Evolutionary conservation across 2,797 vertebrate species (phyloP), one percentile per base, ranked within the genome.

Genomic region (Nyctalus aviator): DNA sequence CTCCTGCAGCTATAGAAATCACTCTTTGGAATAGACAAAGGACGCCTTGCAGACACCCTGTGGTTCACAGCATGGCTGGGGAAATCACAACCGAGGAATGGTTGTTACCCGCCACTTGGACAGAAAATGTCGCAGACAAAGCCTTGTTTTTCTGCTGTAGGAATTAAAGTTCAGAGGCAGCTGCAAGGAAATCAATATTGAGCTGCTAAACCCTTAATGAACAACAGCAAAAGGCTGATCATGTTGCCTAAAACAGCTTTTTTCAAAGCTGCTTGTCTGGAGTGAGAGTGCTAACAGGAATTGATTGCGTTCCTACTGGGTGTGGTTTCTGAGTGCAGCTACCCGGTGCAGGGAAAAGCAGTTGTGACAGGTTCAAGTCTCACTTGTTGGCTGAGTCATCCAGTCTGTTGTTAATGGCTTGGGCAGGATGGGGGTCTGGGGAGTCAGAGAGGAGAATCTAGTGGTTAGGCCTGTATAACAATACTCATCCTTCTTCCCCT

Each of bases 131-230:
- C 95, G 46, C 97, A 97, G 97, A 96, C 93, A 97, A 93, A 98
- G 96, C 96, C 96, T 97, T 97, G 97, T 97, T 98, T 98, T 98
- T 97, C 97, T 98, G 93, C 97, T 96, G 92, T 84, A 91, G 95
- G 97, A 98, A 98, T 98, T 98, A 98, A 97, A 97, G 96, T 96
- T 98, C 97, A 97, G 97, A 97, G 94, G 93, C 97, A 95, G 90
- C 96, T 94, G 97, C 93, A 94, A 96, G 93, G 95, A 97, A 97
- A 98, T 98, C 98, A 96, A 97, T 98, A 97, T 77, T 8, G 88
- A 98, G 95, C 95, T 97, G 96, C 97, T 97, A 97, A 98, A 98
- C 97, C 97, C 6, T 94, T 98, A 98, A 98, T 97, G 97, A 98
- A 96, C 85, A 95, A 97, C 97, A 96, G 97, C 41, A 62, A 97